Evolutionary conservation across 2,113 vertebrate species (phyloP).

Genomic region (Hucho hucho): DNA sequence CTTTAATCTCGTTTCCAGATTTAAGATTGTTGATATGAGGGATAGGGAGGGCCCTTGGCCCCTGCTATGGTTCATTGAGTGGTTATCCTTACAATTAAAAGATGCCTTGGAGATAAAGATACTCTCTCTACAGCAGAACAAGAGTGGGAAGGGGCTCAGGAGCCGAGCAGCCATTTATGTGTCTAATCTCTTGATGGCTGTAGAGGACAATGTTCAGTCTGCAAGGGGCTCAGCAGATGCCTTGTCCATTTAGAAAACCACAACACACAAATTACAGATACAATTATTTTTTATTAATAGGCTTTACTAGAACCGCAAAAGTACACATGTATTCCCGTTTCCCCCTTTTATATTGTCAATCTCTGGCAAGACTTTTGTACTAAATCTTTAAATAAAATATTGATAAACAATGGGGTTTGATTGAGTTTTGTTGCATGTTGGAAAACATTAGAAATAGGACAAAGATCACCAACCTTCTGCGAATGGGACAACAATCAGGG

Average conservation of each 20-base stretch:
- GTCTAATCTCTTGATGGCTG: slow-evolving; percentile 96
- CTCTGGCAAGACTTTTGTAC: slow-evolving; percentile 18
- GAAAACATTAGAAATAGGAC: background rate
- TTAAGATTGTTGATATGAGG: slow-evolving; percentile 20
- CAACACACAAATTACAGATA: slow-evolving; percentile 99
- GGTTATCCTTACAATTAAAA: slow-evolving; percentile 54
- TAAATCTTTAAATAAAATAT: background rate
- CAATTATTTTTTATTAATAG: slow-evolving; percentile 91
- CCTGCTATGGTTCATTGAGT: slow-evolving; percentile 25
- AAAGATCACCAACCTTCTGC: slow-evolving; percentile 95
- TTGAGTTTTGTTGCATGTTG: background rate
- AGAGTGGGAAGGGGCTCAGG: slow-evolving; percentile 88
- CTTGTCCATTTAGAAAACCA: slow-evolving; percentile 99
- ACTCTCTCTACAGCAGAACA: slow-evolving; percentile 91
- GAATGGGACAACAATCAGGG: slow-evolving; percentile 98
- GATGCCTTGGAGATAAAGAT: slow-evolving; percentile 85
- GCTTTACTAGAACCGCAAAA: slow-evolving; percentile 75
- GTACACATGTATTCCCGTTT: slow-evolving; percentile 68
- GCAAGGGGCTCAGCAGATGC: slow-evolving; percentile 98
- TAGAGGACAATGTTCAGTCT: slow-evolving; percentile 97
- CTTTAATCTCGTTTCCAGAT: background rate
- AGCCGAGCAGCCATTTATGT: slow-evolving; percentile 93
- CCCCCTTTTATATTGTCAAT: slow-evolving; percentile 12
- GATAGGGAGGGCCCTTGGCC: slow-evolving; percentile 27
- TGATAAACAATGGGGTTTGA: background rate